These are phyloP conservation scores for Drosophila lacteicornis DNA, from an alignment of 1,140 invertebrate species.

Conservation along the genomic window DNA sequence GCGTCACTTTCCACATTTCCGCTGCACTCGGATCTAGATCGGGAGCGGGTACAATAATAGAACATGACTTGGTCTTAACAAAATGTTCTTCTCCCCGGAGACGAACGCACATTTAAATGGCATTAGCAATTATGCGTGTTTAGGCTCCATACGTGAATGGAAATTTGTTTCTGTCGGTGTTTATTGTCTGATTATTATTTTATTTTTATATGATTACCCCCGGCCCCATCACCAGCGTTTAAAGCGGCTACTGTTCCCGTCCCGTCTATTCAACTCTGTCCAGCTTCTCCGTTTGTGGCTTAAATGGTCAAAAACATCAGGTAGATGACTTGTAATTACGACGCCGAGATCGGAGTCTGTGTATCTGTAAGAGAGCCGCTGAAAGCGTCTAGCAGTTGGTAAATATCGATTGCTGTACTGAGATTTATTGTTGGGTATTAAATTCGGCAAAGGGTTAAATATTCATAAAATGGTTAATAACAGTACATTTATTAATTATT, in stretches of 20 bases:
- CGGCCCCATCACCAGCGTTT: not conserved
- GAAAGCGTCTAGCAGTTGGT: constrained; percentile 25
- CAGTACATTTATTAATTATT: no score
- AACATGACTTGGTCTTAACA: constrained; percentile 63
- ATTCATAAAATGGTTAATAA: no score
- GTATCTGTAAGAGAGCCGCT: constrained; percentile 20
- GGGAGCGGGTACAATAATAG: constrained; percentile 42
- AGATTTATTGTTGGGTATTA: not conserved
- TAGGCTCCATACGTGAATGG: constrained; percentile 64
- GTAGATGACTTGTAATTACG: constrained; percentile 80
- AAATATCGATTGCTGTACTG: constrained; percentile 57
- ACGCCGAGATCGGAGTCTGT: constrained; percentile 32
- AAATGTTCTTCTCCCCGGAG: constrained; percentile 21
- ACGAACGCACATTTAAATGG: constrained; percentile 72
- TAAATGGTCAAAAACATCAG: constrained; percentile 83
- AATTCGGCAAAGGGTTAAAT: no score
- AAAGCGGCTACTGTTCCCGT: constrained; percentile 57
- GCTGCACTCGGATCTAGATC: constrained; percentile 53
- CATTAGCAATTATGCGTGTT: constrained; percentile 76
- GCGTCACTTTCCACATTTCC: constrained; percentile 66
- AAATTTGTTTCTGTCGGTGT: constrained; percentile 71
- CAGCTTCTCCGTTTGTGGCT: constrained; percentile 51
- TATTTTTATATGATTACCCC: constrained; percentile 70
- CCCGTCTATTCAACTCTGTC: constrained; percentile 38
- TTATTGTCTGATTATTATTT: constrained; percentile 79